phyloP scores from a whole-genome alignment of 1,140 invertebrate genomes.

The Sitobion miscanthi region DNA sequence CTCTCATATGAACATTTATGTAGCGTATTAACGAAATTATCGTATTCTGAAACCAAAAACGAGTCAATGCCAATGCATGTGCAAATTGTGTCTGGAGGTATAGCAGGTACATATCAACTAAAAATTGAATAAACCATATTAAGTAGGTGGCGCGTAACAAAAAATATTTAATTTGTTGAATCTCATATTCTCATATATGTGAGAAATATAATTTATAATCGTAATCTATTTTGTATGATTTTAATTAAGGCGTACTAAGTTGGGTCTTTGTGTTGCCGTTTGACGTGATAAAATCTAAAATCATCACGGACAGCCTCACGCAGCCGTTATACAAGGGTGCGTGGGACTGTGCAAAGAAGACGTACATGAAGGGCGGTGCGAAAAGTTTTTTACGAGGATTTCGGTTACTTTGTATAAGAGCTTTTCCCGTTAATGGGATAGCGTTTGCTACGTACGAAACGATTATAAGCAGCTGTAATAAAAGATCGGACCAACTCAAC shows the following conservation, averaged over 20 bases:
- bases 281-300: conserved; percentile 79
- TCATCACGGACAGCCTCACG: conserved; percentile 71
- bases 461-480: background rate
- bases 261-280: conserved; percentile 76
- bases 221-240: background rate
- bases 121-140: background rate
- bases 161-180: background rate
- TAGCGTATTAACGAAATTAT: background rate
- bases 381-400: conserved; percentile 69
- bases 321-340: conserved; percentile 66
- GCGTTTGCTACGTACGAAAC: conserved; percentile 73
- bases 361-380: conserved; percentile 66
- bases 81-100: background rate
- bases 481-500: background rate
- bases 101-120: background rate
- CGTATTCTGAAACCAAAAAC: background rate
- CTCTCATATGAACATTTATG: conserved; percentile 25
- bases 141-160: background rate
- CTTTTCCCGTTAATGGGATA: conserved; percentile 75
- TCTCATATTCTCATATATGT: background rate
- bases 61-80: background rate
- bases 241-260: conserved; percentile 67
- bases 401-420: conserved; percentile 67
- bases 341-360: conserved; percentile 65
- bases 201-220: background rate